Percentiles rank a stretch among this genome's conserved stretches.
Conservation (phyloP, 2,888 invertebrate species). For the Acanthosepion lycidas region DNA sequence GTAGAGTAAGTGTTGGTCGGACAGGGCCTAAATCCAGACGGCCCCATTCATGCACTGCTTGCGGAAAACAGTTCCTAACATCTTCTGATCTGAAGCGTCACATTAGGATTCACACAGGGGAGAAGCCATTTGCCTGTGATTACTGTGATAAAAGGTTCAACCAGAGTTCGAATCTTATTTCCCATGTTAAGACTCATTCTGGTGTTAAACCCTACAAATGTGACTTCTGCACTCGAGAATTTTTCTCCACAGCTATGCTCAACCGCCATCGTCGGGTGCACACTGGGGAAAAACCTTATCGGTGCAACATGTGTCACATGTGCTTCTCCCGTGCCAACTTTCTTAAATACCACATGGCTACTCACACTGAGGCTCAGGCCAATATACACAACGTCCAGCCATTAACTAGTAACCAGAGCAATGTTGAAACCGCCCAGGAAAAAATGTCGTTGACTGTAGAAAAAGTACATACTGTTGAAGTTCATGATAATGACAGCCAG, state of each 20-base stretch:
- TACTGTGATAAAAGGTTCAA: conserved; percentile 39
- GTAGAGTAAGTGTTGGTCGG: background rate
- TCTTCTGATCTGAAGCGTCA: conserved; percentile 37
- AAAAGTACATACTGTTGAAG: background rate
- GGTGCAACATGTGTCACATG: conserved; percentile 37
- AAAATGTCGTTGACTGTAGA: too few species aligned
- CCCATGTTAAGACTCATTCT: conserved; percentile 46
- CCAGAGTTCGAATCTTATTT: conserved; percentile 46
- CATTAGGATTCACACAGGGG: conserved; percentile 36
- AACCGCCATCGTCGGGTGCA: conserved; percentile 39
- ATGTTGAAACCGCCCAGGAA: conserved; percentile 23
- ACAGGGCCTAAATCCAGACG: conserved; percentile 5
- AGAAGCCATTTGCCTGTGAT: conserved; percentile 40
- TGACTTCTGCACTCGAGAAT: conserved; percentile 43
- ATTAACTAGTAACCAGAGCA: background rate
- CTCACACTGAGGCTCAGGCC: background rate
- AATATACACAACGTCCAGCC: background rate
- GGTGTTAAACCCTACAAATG: conserved; percentile 42
- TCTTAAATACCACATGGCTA: conserved; percentile 39
- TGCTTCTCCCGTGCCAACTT: conserved; percentile 46
- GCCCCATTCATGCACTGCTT: background rate
- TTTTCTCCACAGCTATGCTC: conserved; percentile 41
- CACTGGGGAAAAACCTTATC: conserved; percentile 40
- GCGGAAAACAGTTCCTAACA: conserved; percentile 38
- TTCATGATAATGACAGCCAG: background rate